A percentile compares a stretch with the other conserved stretches of the same genome.
phyloP scores from a whole-genome alignment of 1,140 invertebrate genomes.

The Formica selysi region DNA sequence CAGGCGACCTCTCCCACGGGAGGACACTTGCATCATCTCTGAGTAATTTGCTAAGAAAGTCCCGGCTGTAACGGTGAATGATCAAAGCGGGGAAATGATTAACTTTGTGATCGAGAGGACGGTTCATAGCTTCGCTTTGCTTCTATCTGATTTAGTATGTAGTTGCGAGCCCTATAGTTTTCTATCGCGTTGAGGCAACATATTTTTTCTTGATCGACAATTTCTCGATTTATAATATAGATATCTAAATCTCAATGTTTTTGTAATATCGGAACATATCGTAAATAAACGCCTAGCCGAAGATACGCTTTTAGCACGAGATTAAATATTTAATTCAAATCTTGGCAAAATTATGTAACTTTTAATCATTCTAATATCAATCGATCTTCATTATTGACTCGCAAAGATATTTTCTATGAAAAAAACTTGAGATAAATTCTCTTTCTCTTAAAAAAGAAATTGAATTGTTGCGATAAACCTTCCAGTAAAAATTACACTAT shows the following conservation, averaged over 20 bases:
- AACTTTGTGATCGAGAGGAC: constrained; percentile 52
- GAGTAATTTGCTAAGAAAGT: constrained; percentile 63
- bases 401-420: too few relatives aligned
- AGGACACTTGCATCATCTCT: constrained; percentile 38
- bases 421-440: too few relatives aligned
- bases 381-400: background rate
- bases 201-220: background rate
- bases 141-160: background rate
- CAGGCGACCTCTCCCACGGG: background rate
- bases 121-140: background rate
- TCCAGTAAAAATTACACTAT: too few relatives aligned
- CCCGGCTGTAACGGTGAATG: constrained; percentile 54
- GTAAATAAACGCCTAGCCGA: background rate
- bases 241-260: too few relatives aligned
- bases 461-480: too few relatives aligned
- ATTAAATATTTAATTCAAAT: background rate
- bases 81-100: constrained; percentile 60
- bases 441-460: too few relatives aligned
- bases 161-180: background rate
- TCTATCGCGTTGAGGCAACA: background rate
- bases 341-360: background rate
- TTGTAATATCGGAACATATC: background rate
- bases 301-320: background rate
- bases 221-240: background rate
- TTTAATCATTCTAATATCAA: too few relatives aligned